These are phyloP conservation scores for Spisula subtruncata DNA, from an alignment of 2,888 invertebrate genomes.

Conservation along the genomic window DNA sequence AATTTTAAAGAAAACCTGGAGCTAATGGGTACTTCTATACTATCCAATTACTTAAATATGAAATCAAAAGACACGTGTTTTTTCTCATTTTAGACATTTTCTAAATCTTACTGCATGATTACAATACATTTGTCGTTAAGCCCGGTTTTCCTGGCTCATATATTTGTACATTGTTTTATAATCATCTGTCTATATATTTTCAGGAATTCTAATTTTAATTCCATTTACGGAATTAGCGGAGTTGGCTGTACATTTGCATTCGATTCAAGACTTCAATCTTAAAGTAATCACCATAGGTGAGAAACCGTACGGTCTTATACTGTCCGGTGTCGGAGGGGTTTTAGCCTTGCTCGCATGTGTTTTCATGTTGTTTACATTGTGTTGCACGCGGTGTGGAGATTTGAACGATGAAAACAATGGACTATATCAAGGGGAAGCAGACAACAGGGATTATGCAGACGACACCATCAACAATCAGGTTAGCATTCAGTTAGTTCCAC, in stretches of 20 bases:
- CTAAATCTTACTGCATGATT: no score
- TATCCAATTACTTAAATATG: no score
- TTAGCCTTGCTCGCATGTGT: conserved; percentile 26
- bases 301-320: conserved; percentile 37
- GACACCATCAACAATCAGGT: not conserved
- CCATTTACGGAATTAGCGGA: conserved; percentile 28
- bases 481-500: conserved; percentile 15
- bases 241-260: not conserved
- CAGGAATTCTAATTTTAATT: conserved; percentile 33
- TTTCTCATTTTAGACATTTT: no score
- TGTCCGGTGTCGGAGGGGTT: conserved; percentile 28
- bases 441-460: not conserved
- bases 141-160: no score
- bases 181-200: conserved; percentile 17
- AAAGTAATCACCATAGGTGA: not conserved
- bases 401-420: not conserved
- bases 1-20: no score
- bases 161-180: no score
- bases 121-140: no score
- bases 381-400: not conserved
- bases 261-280: not conserved
- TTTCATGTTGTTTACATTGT: conserved; percentile 17
- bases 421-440: not conserved
- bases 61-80: no score
- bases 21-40: no score